A percentile compares a stretch with the other conserved stretches of the same genome.
These are phyloP conservation scores for Melanaphis sacchari DNA, from an alignment of 1,140 invertebrate genomes.

Conservation along the genomic window DNA sequence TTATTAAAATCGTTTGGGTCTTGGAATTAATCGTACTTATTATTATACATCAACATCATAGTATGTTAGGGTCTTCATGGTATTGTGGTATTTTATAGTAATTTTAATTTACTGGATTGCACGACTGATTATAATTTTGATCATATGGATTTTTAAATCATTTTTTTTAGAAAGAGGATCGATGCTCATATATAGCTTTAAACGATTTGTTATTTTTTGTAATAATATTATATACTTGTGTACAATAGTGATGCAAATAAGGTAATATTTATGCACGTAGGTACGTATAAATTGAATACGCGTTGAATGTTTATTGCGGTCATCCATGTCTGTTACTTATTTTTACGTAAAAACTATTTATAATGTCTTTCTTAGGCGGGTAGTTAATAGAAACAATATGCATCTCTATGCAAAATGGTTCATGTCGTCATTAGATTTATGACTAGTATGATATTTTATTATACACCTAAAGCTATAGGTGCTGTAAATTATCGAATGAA, in stretches of 20 bases:
- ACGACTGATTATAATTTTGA: background rate
- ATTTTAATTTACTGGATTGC: background rate
- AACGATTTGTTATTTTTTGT: background rate
- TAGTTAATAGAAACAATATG: background rate
- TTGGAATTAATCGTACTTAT: background rate
- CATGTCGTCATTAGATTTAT: background rate
- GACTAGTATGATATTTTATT: background rate
- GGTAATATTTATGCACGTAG: background rate
- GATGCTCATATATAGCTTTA: background rate
- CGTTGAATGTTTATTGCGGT: background rate
- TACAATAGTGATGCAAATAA: background rate
- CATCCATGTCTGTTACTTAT: background rate
- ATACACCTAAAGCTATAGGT: background rate
- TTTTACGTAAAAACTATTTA: background rate
- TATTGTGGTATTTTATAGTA: background rate
- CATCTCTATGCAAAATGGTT: background rate
- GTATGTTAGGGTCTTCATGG: background rate
- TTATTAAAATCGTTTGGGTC: no score
- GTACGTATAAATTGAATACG: background rate
- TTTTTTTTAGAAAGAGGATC: background rate
- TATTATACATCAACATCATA: background rate
- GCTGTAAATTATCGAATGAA: background rate
- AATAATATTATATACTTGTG: background rate
- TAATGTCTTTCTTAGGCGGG: background rate
- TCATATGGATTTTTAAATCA: background rate